These are phyloP conservation scores for Sebastes iracundus DNA, from an alignment of 2,797 vertebrate species.

Conservation along the genomic window DNA sequence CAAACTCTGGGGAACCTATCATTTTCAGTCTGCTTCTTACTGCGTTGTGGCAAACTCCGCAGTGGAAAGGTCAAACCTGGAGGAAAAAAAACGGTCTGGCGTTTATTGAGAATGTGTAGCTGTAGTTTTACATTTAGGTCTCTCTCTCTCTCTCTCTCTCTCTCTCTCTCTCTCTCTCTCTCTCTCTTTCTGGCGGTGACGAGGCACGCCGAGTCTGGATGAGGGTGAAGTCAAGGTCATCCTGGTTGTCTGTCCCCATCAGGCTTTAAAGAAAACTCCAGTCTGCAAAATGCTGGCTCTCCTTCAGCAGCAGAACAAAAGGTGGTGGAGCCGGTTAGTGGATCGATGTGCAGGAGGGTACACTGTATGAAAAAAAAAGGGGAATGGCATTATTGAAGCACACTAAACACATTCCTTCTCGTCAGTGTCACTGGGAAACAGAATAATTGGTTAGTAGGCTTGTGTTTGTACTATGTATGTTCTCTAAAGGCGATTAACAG, in stretches of 20 bases:
- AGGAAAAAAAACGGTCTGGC: slow-evolving; percentile 48
- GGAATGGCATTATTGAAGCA: slow-evolving; percentile 57
- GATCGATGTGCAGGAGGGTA: slow-evolving; percentile 61
- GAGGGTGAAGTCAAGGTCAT: slow-evolving; percentile 75
- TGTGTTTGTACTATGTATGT: slow-evolving; percentile 6
- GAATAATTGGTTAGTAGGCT: slow-evolving; percentile 29
- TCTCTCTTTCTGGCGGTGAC: background rate
- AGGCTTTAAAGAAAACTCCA: slow-evolving; percentile 66
- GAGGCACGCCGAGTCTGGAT: slow-evolving; percentile 37
- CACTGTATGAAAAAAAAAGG: slow-evolving; percentile 26
- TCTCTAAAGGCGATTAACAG: slow-evolving; percentile 21
- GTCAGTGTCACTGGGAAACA: slow-evolving; percentile 34
- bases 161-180: too few species aligned
- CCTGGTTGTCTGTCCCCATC: slow-evolving; percentile 67
- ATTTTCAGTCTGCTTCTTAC: slow-evolving; percentile 40
- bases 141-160: too few species aligned
- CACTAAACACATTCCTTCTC: slow-evolving; percentile 50
- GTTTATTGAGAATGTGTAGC: slow-evolving; percentile 67
- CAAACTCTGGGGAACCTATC: slow-evolving; percentile 45
- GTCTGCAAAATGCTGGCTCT: slow-evolving; percentile 49
- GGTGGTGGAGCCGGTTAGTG: slow-evolving; percentile 38
- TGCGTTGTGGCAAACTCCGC: slow-evolving; percentile 34
- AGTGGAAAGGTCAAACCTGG: slow-evolving; percentile 73
- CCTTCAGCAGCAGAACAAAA: slow-evolving; percentile 60
- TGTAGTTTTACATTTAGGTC: slow-evolving; percentile 62